phyloP scores from a whole-genome alignment of 1,140 invertebrate genomes.

The Adelges cooleyi region DNA sequence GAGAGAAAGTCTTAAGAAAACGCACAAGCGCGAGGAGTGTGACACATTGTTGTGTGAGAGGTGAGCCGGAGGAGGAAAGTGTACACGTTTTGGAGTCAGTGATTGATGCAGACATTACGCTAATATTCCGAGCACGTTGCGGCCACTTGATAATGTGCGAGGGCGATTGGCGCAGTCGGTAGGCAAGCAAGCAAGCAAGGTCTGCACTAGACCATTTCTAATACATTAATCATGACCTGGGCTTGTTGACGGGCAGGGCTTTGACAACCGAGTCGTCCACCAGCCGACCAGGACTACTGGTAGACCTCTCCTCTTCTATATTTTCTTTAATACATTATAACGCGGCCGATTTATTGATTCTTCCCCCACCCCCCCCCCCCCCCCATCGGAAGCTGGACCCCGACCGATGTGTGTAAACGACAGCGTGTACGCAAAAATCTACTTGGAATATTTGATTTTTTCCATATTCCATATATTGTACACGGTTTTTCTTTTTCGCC shows the following conservation, averaged over 20 bases:
- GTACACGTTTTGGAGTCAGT: not conserved
- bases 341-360: conserved; percentile 14
- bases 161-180: not conserved
- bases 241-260: conserved; percentile 24
- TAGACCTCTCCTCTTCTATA: no score
- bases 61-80: not conserved
- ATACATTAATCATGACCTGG: conserved; percentile 28
- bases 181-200: not conserved
- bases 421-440: not conserved
- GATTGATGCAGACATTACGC: conserved; percentile 4
- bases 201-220: not conserved
- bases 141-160: conserved; percentile 11
- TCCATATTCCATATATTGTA: not conserved
- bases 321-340: conserved; percentile 11
- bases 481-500: no score
- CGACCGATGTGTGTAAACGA: not conserved
- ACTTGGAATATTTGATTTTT: not conserved
- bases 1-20: no score
- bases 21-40: no score
- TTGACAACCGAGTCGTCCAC: not conserved
- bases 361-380: not conserved
- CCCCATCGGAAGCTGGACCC: no score
- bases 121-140: conserved; percentile 26
- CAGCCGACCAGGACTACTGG: not conserved
- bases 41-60: no score